Conservation (phyloP, 2,888 invertebrate species). For the Galerucella nymphaeae region DNA sequence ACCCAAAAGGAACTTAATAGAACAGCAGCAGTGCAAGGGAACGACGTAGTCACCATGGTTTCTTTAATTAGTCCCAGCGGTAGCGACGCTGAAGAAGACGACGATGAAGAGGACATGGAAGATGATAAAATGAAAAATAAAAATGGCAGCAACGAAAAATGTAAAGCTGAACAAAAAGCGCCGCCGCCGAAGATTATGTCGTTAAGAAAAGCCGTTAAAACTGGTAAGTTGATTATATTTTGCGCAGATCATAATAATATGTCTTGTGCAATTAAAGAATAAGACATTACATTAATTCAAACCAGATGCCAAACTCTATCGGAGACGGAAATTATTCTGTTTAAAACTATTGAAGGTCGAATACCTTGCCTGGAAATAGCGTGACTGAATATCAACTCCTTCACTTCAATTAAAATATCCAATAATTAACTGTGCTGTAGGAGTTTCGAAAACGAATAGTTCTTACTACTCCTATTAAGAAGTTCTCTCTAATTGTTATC, state of each 20-base stretch:
- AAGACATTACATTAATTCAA: slow-evolving; percentile 25
- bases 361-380: slow-evolving; percentile 49
- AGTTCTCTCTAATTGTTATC: slow-evolving; percentile 31
- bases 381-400: slow-evolving; percentile 51
- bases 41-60: slow-evolving; percentile 74
- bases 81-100: slow-evolving; percentile 71
- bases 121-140: slow-evolving; percentile 44
- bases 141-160: slow-evolving; percentile 34
- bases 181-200: slow-evolving; percentile 52
- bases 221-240: too few relatives aligned
- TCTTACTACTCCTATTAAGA: slow-evolving; percentile 8
- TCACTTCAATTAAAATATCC: slow-evolving; percentile 54
- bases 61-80: slow-evolving; percentile 75
- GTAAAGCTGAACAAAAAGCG: neutral
- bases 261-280: too few relatives aligned
- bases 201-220: slow-evolving; percentile 62
- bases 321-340: slow-evolving; percentile 31
- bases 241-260: too few relatives aligned
- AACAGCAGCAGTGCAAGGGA: slow-evolving; percentile 53
- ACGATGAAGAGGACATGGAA: slow-evolving; percentile 40
- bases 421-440: slow-evolving; percentile 53
- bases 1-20: slow-evolving; percentile 49
- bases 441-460: slow-evolving; percentile 27
- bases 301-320: slow-evolving; percentile 23
- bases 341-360: slow-evolving; percentile 48